Base-by-base conservation (phyloP, 1,140 invertebrate species). In the Drosophila carrolli region DNA sequence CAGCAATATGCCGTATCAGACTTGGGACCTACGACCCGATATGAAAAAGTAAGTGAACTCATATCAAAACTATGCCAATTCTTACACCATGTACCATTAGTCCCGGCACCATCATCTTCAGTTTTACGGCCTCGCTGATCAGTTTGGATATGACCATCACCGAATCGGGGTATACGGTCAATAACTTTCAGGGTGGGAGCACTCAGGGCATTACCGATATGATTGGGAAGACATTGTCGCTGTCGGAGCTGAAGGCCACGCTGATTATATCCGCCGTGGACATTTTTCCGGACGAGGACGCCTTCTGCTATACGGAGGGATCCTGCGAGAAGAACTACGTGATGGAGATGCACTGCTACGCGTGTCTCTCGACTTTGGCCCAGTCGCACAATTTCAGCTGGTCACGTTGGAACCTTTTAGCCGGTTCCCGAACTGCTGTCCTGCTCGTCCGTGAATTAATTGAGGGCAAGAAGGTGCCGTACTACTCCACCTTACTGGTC, bases 281-380 rank as follows among this genome's bases (percentile, higher is more conserved):
- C 91, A 93, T 98, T n/a, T 98, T 98, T 92, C 97, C 97, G 0
- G 95, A 95, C 62, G 95, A 95, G 66, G 98, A 98, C 92, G 96
- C 96, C 0, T 95, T 95, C 75, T 96, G 95, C 84, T 97, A 98
- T 92, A 94, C 98, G 8, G 96, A 97, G 90, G 90, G 91, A 14
- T 91, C 88, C 13, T 94, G 95, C 41, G 93, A 95, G 47, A 97
- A 97, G 83, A 95, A 97, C 78, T 95, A 94, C 78, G 94, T 95
- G 1, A 94, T 95, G 67, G 97, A 98, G 92, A 94, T 95, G 58
- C 96, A 97, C 92, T 93, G 96, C 13, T 97, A 98, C 83, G 94
- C 95, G 46, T 97, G 97, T 76, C 97, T 98, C 94, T 96, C 97
- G 0, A 93, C 96, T 23, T 91, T 96, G 7, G 95, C 95, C 5